A percentile compares a stretch with the other conserved stretches of the same genome.
Evolutionary conservation across 2,797 vertebrate species (phyloP).

Genomic region (Labroides dimidiatus): DNA sequence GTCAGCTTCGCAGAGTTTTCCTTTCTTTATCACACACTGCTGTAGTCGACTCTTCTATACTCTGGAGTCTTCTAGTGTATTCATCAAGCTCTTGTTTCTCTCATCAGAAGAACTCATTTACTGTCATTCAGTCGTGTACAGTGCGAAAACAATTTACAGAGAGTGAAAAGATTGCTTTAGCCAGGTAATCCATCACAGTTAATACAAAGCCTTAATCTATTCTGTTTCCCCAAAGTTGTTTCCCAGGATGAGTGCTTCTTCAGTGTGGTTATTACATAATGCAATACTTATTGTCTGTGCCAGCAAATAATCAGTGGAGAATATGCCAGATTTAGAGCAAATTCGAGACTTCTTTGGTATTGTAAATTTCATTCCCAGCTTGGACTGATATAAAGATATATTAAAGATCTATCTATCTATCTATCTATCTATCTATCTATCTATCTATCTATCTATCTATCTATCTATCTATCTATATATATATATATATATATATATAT

Average conservation of each 20-base stretch:
- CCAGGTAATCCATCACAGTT: slow-evolving; percentile 61
- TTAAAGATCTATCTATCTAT: too few relatives aligned
- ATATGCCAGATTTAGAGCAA: slow-evolving; percentile 19
- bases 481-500: too few relatives aligned
- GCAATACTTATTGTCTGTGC: background rate
- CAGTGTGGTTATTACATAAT: slow-evolving; percentile 34
- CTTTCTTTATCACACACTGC: slow-evolving; percentile 11
- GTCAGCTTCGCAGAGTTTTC: slow-evolving; percentile 3
- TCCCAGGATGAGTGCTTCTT: slow-evolving; percentile 48
- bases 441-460: too few relatives aligned
- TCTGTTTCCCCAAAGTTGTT: slow-evolving; percentile 62
- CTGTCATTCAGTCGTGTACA: slow-evolving; percentile 55
- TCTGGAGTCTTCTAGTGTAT: slow-evolving; percentile 15
- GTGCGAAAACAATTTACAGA: slow-evolving; percentile 64
- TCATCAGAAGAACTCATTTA: slow-evolving; percentile 59
- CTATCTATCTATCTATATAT: too few relatives aligned
- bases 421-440: too few relatives aligned
- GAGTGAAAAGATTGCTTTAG: slow-evolving; percentile 53
- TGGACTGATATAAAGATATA: background rate
- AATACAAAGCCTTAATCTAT: slow-evolving; percentile 83
- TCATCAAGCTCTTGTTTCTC: slow-evolving; percentile 34
- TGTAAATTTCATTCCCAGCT: slow-evolving; percentile 3
- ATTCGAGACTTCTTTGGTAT: slow-evolving; percentile 17
- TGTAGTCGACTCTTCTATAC: slow-evolving; percentile 16
- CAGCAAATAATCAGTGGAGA: slow-evolving; percentile 21